phyloP scores from a whole-genome alignment of 2,113 vertebrate species.

The Himantopus leucocephalus region DNA sequence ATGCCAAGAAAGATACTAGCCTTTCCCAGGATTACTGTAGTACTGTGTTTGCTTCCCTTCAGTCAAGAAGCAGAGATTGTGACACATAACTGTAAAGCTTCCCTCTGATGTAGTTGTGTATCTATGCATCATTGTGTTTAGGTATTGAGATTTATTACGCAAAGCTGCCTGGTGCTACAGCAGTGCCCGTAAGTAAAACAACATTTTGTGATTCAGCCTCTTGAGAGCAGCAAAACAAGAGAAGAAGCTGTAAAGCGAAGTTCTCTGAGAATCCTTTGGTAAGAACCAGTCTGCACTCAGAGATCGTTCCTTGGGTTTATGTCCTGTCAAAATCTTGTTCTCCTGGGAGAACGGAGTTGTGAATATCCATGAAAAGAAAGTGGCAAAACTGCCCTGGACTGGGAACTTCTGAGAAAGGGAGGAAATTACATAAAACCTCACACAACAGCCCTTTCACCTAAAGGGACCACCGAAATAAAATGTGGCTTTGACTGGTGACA shows the following conservation, averaged over 20 bases:
- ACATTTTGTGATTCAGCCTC: not conserved
- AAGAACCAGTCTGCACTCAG: not conserved
- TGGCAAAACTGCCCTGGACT: not conserved
- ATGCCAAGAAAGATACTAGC: not conserved
- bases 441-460: not conserved
- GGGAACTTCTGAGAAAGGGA: not conserved
- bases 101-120: not conserved
- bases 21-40: slow-evolving; percentile 11
- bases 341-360: not conserved
- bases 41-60: not conserved
- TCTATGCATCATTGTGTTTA: not conserved
- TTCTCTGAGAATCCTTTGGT: not conserved
- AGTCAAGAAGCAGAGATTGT: not conserved
- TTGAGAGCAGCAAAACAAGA: not conserved
- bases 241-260: not conserved
- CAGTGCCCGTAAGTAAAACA: not conserved
- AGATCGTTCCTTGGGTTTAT: not conserved
- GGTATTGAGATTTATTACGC: not conserved
- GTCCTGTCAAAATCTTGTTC: not conserved
- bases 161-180: not conserved
- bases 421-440: not conserved
- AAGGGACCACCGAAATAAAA: not conserved
- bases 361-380: not conserved
- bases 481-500: not conserved
- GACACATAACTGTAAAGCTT: not conserved